These are phyloP conservation scores for Apotomis betuletana DNA, from an alignment of 2,888 invertebrate genomes.

Conservation along the genomic window DNA sequence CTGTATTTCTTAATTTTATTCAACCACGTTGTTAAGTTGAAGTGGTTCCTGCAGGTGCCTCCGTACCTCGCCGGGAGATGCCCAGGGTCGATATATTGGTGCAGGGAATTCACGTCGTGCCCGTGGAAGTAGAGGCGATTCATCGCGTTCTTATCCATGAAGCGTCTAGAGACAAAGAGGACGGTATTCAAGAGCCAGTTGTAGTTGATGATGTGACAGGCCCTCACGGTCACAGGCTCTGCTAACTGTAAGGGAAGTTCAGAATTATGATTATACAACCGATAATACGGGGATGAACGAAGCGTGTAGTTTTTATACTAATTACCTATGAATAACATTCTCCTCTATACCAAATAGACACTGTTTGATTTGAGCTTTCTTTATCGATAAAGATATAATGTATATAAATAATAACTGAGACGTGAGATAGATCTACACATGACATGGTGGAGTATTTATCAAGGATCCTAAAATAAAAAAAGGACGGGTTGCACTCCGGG, in stretches of 20 bases:
- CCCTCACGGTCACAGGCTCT: slow-evolving; percentile 86
- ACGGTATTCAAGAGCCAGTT: slow-evolving; percentile 91
- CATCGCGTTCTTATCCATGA: slow-evolving; percentile 86
- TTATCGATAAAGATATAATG: too few relatives aligned
- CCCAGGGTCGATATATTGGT: slow-evolving; percentile 62
- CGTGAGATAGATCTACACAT: too few relatives aligned
- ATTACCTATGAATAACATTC: too few relatives aligned
- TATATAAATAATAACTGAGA: too few relatives aligned
- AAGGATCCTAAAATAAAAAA: too few relatives aligned
- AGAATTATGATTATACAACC: not conserved
- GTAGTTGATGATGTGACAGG: slow-evolving; percentile 90
- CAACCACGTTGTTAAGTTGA: slow-evolving; percentile 82
- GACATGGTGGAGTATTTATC: too few relatives aligned
- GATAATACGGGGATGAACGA: too few relatives aligned
- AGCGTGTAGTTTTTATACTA: too few relatives aligned
- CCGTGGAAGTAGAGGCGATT: slow-evolving; percentile 76
- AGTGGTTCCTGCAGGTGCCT: slow-evolving; percentile 82
- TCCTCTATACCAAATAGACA: too few relatives aligned
- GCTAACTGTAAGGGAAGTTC: slow-evolving; percentile 79
- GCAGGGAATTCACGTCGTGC: slow-evolving; percentile 68
- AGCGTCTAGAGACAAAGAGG: slow-evolving; percentile 89
- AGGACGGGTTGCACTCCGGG: too few relatives aligned
- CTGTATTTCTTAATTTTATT: slow-evolving; percentile 79
- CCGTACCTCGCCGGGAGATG: slow-evolving; percentile 68
- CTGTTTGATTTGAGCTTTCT: too few relatives aligned